These are phyloP conservation scores for Rhizomys pruinosus DNA, from an alignment of 2,113 vertebrate genomes.

Conservation along the genomic window DNA sequence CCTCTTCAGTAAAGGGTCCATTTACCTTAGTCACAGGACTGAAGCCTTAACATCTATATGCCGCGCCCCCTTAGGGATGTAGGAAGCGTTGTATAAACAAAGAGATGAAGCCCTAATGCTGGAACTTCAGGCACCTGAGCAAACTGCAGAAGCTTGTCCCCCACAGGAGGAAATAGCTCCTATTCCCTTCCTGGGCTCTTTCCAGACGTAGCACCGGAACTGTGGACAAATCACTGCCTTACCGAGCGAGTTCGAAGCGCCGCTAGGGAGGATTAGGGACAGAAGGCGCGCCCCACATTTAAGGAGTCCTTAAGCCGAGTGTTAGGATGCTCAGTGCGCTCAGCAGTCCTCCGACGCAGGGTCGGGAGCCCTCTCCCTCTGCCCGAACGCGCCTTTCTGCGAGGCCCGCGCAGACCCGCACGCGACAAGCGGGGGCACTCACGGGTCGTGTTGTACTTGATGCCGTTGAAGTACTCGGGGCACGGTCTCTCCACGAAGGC, in stretches of 20 bases:
- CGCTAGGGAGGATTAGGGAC: neutral
- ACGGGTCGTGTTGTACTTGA: slow-evolving; percentile 99
- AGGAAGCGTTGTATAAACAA: neutral
- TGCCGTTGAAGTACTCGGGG: slow-evolving; percentile 96
- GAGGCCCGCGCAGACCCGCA: neutral
- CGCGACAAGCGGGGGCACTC: slow-evolving; percentile 82
- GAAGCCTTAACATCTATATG: neutral
- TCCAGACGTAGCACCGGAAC: neutral
- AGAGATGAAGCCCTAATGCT: neutral
- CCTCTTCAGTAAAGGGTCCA: neutral
- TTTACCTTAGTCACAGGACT: too few species aligned
- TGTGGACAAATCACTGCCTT: neutral
- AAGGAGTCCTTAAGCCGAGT: neutral
- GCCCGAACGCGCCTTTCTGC: neutral
- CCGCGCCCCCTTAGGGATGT: neutral
- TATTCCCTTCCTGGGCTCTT: neutral
- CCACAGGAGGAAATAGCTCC: neutral
- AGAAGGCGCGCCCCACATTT: neutral
- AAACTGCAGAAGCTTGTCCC: neutral
- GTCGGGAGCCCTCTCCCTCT: neutral
- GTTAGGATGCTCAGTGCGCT: neutral
- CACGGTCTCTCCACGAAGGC: slow-evolving; percentile 95
- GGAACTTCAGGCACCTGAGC: neutral
- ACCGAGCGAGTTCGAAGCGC: neutral
- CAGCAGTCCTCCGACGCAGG: neutral